phyloP scores from a whole-genome alignment of 1,140 invertebrate species.

The Drosophila serrata region DNA sequence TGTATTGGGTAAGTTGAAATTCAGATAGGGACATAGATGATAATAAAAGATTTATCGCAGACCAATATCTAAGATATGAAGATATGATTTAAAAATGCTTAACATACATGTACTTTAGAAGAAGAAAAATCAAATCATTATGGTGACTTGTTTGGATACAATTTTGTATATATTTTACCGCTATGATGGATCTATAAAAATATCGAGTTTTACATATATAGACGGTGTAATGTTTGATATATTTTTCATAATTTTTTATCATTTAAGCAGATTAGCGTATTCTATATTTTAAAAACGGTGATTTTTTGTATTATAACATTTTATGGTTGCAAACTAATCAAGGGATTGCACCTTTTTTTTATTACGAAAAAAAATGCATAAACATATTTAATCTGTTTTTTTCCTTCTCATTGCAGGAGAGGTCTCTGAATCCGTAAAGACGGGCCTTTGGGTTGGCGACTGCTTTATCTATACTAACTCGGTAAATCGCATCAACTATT shows the following conservation, averaged over 20 bases:
- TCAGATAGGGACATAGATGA: neutral
- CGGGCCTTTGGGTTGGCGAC: constrained; percentile 99
- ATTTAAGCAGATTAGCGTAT: too few species aligned
- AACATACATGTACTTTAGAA: neutral
- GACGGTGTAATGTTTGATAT: too few species aligned
- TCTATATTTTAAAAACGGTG: too few species aligned
- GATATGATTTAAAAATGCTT: neutral
- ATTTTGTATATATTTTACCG: too few species aligned
- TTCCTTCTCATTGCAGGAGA: constrained; percentile 86
- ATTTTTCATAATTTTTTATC: too few species aligned
- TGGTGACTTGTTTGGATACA: too few species aligned
- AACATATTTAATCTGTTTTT: constrained; percentile 17
- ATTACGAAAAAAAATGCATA: too few species aligned
- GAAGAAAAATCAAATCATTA: neutral
- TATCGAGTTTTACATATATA: too few species aligned
- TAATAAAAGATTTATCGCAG: neutral
- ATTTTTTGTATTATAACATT: too few species aligned
- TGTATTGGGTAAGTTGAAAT: constrained; percentile 87
- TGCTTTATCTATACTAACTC: constrained; percentile 99
- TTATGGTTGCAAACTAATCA: too few species aligned
- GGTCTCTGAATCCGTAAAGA: constrained; percentile 97
- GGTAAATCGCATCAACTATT: constrained; percentile 99
- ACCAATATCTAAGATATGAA: neutral
- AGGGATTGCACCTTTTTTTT: too few species aligned
- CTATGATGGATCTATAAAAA: too few species aligned